Evolutionary conservation across 2,888 invertebrate genomes (phyloP).

Genomic region (Yponomeuta plumbellus): DNA sequence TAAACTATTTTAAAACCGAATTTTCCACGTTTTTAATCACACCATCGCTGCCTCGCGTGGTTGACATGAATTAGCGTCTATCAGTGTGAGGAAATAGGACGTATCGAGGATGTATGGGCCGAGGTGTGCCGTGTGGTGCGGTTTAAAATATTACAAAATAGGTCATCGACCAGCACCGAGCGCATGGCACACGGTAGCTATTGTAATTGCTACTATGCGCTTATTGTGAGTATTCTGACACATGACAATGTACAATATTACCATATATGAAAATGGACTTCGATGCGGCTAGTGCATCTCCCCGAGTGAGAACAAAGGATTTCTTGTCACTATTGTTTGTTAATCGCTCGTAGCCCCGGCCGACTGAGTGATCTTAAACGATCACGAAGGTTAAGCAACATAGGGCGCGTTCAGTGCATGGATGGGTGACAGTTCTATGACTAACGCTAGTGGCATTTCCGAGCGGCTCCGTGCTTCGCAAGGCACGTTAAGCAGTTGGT

Average conservation of each 20-base stretch:
- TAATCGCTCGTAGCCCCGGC: slow-evolving; percentile 28
- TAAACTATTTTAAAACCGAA: background rate
- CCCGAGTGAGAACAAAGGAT: slow-evolving; percentile 34
- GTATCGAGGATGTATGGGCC: slow-evolving; percentile 32
- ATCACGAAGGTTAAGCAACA: too few relatives aligned
- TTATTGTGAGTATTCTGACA: slow-evolving; percentile 35
- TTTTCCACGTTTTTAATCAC: background rate
- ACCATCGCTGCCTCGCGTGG: background rate
- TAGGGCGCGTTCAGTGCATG: too few relatives aligned
- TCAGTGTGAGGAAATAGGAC: slow-evolving; percentile 50
- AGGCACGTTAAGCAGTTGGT: too few relatives aligned
- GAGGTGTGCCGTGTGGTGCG: slow-evolving; percentile 44
- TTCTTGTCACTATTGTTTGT: slow-evolving; percentile 35
- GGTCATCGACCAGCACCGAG: slow-evolving; percentile 50
- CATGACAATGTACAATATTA: slow-evolving; percentile 41
- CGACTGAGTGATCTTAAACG: too few relatives aligned
- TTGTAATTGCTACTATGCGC: slow-evolving; percentile 44
- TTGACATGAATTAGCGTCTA: slow-evolving; percentile 14
- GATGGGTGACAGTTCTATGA: too few relatives aligned
- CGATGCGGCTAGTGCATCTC: slow-evolving; percentile 27
- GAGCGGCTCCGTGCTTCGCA: too few relatives aligned
- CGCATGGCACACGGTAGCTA: slow-evolving; percentile 43
- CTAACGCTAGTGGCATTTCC: too few relatives aligned
- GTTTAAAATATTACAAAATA: slow-evolving; percentile 34
- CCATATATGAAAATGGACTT: slow-evolving; percentile 33